Evolutionary conservation across 2,113 vertebrate species (phyloP).

Genomic region (Cercopithecus mona): DNA sequence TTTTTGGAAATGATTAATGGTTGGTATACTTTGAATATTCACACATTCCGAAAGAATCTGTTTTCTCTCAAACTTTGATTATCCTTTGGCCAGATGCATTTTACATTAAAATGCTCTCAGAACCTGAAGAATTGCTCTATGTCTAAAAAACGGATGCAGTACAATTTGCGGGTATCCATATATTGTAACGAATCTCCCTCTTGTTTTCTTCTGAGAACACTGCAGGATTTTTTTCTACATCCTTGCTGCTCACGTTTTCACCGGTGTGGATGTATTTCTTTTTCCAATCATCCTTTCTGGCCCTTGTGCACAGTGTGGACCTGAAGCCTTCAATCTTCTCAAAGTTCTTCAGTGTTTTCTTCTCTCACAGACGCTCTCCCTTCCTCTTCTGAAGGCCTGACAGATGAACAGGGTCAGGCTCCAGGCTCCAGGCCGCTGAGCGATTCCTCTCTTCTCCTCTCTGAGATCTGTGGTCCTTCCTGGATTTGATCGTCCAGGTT

Average conservation of each 20-base stretch:
- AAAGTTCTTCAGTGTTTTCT: background rate
- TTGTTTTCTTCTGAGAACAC: too few relatives aligned
- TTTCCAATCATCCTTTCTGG: background rate
- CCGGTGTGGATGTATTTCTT: fast-evolving
- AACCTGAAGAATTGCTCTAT: background rate
- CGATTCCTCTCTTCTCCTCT: too few relatives aligned
- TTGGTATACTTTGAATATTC: background rate
- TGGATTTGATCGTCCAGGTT: too few relatives aligned
- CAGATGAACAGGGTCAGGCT: background rate
- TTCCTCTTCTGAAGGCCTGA: background rate
- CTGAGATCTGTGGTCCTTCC: too few relatives aligned
- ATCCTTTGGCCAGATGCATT: background rate
- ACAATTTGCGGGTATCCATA: background rate
- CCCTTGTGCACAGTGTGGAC: background rate
- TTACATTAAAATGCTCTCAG: background rate
- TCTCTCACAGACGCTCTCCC: background rate
- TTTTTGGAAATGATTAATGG: background rate
- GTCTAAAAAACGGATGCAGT: background rate
- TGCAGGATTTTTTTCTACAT: background rate
- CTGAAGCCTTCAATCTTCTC: too few relatives aligned
- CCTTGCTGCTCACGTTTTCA: fast-evolving
- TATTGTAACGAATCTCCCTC: background rate
- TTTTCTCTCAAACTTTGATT: background rate
- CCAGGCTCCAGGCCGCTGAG: too few relatives aligned
- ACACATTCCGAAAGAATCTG: background rate